Percentiles rank a stretch among this genome's conserved stretches.
Evolutionary conservation across 1,140 invertebrate genomes (phyloP).

Genomic region (Bilobella aurantiaca): DNA sequence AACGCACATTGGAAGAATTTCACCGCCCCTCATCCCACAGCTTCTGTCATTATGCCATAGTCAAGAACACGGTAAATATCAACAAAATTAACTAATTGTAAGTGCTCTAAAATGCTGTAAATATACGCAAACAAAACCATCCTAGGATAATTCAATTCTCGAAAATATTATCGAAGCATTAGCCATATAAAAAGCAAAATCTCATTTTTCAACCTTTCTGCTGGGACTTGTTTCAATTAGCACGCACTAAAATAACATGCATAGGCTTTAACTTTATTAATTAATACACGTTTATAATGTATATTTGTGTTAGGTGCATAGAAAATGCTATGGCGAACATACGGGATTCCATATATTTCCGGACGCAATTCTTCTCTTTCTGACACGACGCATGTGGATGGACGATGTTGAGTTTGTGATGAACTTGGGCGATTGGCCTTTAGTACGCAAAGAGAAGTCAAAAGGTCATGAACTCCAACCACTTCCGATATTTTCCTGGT

Average conservation of each 20-base stretch:
- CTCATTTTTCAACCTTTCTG: too few species aligned
- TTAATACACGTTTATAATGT: too few species aligned
- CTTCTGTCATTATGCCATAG: constrained; percentile 81
- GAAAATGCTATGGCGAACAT: constrained; percentile 84
- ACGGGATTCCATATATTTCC: constrained; percentile 94
- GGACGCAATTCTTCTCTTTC: constrained; percentile 73
- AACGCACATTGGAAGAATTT: constrained; percentile 53
- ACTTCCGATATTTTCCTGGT: constrained; percentile 93
- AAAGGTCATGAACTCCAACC: constrained; percentile 41
- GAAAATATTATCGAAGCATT: too few species aligned
- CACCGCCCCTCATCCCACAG: constrained; percentile 66
- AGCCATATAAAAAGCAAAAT: too few species aligned
- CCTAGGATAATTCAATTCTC: too few species aligned
- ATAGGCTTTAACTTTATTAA: too few species aligned
- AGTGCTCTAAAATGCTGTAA: too few species aligned
- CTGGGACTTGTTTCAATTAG: too few species aligned
- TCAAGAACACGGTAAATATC: too few species aligned
- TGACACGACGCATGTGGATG: constrained; percentile 67
- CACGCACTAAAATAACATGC: too few species aligned
- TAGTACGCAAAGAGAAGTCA: constrained; percentile 52
- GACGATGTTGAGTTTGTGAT: constrained; percentile 84
- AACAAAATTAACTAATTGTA: too few species aligned
- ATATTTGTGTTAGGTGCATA: constrained; percentile 68
- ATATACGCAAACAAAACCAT: too few species aligned
- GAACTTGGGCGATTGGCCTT: constrained; percentile 92